A percentile compares a stretch with the other conserved stretches of the same genome.
Evolutionary conservation across 1,140 invertebrate genomes (phyloP).

Genomic region (Euura saliciscinereae): DNA sequence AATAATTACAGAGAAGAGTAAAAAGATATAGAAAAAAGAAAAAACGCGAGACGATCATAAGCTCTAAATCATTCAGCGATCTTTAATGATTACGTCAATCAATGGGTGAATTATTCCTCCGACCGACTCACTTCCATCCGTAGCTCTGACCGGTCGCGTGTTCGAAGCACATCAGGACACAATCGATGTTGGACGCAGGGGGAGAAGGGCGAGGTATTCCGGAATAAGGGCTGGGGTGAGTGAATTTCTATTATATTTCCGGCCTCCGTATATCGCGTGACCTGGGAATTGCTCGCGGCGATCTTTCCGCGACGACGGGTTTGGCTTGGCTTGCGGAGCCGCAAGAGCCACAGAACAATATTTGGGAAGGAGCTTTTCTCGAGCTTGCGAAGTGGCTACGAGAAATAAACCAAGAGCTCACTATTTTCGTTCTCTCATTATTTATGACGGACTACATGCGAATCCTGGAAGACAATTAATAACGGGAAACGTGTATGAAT

Average conservation of each 20-base stretch:
- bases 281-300: neutral
- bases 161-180: neutral
- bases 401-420: neutral
- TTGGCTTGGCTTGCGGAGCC: neutral
- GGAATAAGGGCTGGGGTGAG: constrained; percentile 3
- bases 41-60: neutral
- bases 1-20: too few species aligned
- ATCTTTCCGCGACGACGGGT: neutral
- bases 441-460: neutral
- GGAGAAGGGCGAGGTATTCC: neutral
- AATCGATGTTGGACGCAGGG: neutral
- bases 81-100: neutral
- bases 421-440: neutral
- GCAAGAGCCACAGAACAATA: neutral
- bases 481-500: neutral
- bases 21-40: neutral
- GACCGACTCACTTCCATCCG: neutral
- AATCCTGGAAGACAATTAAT: neutral
- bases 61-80: constrained; percentile 2
- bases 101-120: neutral
- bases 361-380: neutral
- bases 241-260: constrained; percentile 7
- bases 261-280: neutral
- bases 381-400: neutral
- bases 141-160: neutral